phyloP scores from a whole-genome alignment of 2,797 vertebrate genomes.

The Dermochelys coriacea region DNA sequence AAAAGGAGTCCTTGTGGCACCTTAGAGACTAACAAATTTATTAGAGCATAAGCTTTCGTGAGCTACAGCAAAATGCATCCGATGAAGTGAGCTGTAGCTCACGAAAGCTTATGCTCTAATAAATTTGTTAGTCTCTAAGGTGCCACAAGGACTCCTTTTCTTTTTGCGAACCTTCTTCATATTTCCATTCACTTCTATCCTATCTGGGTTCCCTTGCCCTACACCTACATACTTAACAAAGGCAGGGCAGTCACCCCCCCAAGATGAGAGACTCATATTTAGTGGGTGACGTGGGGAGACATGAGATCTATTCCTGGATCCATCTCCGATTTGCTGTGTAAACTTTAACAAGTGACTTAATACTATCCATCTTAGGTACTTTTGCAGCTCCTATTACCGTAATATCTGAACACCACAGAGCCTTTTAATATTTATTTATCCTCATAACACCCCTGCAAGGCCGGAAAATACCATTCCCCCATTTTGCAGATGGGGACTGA shows the following conservation, averaged over 20 bases:
- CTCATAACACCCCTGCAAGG: not conserved
- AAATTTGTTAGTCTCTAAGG: no score
- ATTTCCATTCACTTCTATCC: accelerated
- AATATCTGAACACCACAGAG: not conserved
- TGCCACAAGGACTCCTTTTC: no score
- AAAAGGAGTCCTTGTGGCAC: no score
- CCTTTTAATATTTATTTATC: not conserved
- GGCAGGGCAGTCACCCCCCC: not conserved
- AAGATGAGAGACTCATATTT: not conserved
- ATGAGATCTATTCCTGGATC: not conserved
- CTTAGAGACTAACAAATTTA: no score
- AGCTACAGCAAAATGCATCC: no score
- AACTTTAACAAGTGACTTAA: not conserved
- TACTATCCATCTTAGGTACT: not conserved
- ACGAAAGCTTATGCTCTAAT: no score
- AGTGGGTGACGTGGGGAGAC: not conserved
- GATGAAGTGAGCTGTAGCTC: no score
- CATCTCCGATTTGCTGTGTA: not conserved
- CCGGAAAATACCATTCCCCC: not conserved
- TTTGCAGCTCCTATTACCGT: not conserved
- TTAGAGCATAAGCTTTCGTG: no score
- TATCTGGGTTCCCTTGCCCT: accelerated
- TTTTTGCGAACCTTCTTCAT: accelerated
- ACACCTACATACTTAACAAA: not conserved
- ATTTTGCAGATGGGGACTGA: not conserved